These are phyloP conservation scores for Noctua comes DNA, from an alignment of 2,888 invertebrate species.

Conservation along the genomic window DNA sequence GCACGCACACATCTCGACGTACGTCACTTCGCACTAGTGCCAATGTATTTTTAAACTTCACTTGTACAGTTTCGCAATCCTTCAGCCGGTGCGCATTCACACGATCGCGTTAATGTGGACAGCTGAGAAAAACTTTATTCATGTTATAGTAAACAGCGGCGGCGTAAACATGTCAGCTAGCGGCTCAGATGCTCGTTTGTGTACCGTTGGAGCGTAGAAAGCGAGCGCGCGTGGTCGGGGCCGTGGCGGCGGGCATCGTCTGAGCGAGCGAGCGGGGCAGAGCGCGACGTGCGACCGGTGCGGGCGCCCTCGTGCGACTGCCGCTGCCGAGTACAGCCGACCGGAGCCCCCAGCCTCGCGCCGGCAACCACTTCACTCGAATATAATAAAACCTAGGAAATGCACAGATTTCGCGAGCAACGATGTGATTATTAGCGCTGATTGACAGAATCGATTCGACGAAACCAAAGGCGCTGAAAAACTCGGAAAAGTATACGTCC, in stretches of 20 bases:
- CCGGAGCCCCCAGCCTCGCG: slow-evolving; percentile 58
- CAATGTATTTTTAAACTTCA: slow-evolving; percentile 90
- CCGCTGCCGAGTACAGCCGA: slow-evolving; percentile 72
- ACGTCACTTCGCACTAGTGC: slow-evolving; percentile 86
- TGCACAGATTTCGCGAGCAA: slow-evolving; percentile 77
- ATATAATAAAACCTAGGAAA: slow-evolving; percentile 78
- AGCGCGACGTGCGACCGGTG: slow-evolving; percentile 79
- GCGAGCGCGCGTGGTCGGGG: slow-evolving; percentile 75
- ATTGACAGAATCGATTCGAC: slow-evolving; percentile 69
- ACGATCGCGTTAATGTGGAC: slow-evolving; percentile 79
- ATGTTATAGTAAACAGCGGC: slow-evolving; percentile 76
- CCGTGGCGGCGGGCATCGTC: slow-evolving; percentile 77
- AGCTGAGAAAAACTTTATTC: slow-evolving; percentile 80
- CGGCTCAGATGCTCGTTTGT: slow-evolving; percentile 77
- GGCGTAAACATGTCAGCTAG: slow-evolving; percentile 82
- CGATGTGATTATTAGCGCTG: slow-evolving; percentile 72
- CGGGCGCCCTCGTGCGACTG: slow-evolving; percentile 86
- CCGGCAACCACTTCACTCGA: slow-evolving; percentile 45
- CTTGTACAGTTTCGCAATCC: slow-evolving; percentile 89
- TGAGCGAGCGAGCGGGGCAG: slow-evolving; percentile 56
- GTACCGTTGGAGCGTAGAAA: slow-evolving; percentile 86
- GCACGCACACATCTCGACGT: slow-evolving; percentile 87
- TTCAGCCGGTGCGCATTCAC: slow-evolving; percentile 83
- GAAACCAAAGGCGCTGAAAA: slow-evolving; percentile 39
- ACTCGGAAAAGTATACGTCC: slow-evolving; percentile 38